Evolutionary conservation across 2,797 vertebrate genomes (phyloP).

Genomic region (Valencia hispanica): DNA sequence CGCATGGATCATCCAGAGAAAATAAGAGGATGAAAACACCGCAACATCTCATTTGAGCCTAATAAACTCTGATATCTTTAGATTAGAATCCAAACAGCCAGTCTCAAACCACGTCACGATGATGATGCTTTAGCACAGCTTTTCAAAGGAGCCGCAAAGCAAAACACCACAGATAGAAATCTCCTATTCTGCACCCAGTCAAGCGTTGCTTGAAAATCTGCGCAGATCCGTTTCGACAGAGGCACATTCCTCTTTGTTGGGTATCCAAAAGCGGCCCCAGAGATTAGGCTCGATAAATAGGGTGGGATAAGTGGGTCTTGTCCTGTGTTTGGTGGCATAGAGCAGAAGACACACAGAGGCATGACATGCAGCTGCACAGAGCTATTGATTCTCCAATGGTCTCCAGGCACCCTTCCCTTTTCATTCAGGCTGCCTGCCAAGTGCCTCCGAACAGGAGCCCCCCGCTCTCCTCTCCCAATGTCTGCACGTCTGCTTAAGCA

Average conservation of each 20-base stretch:
- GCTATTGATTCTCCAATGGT: conserved; percentile 81
- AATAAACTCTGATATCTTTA: conserved; percentile 44
- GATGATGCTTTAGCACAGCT: conserved; percentile 22
- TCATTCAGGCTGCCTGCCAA: conserved; percentile 80
- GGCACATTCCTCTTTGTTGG: conserved; percentile 53
- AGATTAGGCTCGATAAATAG: conserved; percentile 75
- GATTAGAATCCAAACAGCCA: conserved; percentile 40
- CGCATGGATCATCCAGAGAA: conserved; percentile 64
- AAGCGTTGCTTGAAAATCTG: conserved; percentile 36
- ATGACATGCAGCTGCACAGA: conserved; percentile 79
- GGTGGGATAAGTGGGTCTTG: conserved; percentile 75
- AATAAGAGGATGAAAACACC: conserved; percentile 57
- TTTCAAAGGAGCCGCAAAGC: conserved; percentile 26
- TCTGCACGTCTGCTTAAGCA: conserved; percentile 83
- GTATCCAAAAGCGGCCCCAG: conserved; percentile 56
- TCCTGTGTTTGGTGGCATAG: conserved; percentile 75
- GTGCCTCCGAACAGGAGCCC: conserved; percentile 78
- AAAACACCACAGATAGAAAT: conserved; percentile 41
- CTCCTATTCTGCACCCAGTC: conserved; percentile 41
- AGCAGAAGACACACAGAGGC: conserved; percentile 73
- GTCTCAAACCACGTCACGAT: conserved; percentile 39
- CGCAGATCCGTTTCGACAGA: conserved; percentile 45
- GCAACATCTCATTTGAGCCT: conserved; percentile 54
- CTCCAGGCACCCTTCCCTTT: conserved; percentile 76
- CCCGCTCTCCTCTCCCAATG: conserved; percentile 71